These are phyloP conservation scores for Pomatorhinus ruficollis DNA, from an alignment of 2,113 vertebrate species.

Conservation along the genomic window DNA sequence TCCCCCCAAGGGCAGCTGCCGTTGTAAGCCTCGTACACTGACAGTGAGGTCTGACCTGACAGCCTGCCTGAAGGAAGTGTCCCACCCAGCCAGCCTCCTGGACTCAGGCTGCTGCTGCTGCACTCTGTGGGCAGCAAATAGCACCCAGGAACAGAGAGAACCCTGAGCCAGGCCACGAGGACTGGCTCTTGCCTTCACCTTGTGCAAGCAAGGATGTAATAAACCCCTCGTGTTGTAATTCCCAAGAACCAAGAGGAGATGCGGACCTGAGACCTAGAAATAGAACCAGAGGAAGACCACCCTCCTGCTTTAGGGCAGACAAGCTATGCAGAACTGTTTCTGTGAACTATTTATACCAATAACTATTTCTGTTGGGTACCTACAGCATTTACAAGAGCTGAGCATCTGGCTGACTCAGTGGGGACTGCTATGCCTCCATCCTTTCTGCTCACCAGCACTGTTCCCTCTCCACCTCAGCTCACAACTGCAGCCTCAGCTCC, in stretches of 20 bases:
- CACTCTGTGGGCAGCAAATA: rapidly evolving
- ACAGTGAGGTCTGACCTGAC: too few species aligned
- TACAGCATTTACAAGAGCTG: neutral
- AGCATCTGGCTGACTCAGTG: neutral
- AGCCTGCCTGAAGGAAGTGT: rapidly evolving
- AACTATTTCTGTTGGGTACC: neutral
- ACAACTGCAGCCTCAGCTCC: neutral
- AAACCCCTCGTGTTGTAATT: rapidly evolving
- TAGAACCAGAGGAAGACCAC: too few species aligned
- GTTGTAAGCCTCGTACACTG: rapidly evolving
- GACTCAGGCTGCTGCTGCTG: neutral
- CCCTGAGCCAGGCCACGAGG: neutral
- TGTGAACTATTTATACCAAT: neutral
- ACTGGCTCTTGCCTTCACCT: neutral
- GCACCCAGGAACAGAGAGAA: neutral
- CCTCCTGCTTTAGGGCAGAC: neutral
- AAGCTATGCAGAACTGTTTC: neutral
- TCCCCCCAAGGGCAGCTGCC: rapidly evolving
- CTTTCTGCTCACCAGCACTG: neutral
- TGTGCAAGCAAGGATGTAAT: rapidly evolving
- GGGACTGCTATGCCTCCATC: neutral
- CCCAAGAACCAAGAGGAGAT: neutral
- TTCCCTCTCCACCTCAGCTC: neutral
- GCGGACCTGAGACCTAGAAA: neutral
- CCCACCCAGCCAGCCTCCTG: rapidly evolving